phyloP scores from a whole-genome alignment of 2,113 vertebrate species.

The Pangasianodon hypophthalmus region DNA sequence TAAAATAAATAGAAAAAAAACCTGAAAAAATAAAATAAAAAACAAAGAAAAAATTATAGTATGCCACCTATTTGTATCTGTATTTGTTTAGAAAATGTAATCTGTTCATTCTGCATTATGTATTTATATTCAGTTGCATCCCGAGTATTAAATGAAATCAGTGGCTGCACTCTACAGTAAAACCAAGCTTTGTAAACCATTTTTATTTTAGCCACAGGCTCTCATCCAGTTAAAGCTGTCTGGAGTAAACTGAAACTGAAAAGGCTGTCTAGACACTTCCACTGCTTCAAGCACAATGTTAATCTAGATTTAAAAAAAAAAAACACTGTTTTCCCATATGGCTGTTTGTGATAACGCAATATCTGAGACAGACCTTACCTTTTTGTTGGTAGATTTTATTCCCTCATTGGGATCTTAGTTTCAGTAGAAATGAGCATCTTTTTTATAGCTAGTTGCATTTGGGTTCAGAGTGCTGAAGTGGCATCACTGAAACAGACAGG shows the following conservation, averaged over 20 bases:
- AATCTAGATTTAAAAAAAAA: too few species aligned
- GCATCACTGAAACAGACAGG: background rate
- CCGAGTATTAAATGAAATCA: background rate
- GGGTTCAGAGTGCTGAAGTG: background rate
- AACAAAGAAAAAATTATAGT: background rate
- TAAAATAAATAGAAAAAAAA: too few species aligned
- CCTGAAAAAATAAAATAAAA: background rate
- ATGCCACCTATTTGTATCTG: background rate
- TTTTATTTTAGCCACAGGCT: background rate
- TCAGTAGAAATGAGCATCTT: background rate
- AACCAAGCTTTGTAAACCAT: background rate
- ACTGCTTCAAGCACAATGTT: background rate
- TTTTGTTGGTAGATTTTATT: background rate
- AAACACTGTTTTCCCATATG: background rate
- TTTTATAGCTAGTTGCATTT: background rate
- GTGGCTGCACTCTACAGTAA: background rate
- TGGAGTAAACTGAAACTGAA: background rate
- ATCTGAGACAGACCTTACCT: background rate
- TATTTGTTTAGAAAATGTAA: background rate
- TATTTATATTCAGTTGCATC: background rate
- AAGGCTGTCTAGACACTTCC: background rate
- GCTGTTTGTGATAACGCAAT: background rate
- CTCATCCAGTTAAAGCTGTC: background rate
- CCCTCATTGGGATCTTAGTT: background rate
- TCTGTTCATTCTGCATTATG: background rate